Percentiles rank a stretch among this genome's conserved stretches.
phyloP scores from a whole-genome alignment of 2,113 vertebrate genomes.

The Callopanchax toddi region DNA sequence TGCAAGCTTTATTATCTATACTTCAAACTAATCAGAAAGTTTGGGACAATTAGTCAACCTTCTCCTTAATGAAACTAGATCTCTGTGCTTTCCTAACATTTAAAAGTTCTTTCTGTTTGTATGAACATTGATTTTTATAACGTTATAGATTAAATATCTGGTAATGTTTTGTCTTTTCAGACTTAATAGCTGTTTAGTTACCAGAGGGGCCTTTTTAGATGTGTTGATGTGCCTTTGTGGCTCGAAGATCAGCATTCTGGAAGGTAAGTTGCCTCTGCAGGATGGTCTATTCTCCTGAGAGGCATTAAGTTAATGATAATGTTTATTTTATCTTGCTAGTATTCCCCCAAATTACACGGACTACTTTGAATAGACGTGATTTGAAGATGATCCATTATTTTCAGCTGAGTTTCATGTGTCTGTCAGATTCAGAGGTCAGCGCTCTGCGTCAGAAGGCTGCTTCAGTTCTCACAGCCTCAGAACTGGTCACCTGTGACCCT shows the following conservation, averaged over 20 bases:
- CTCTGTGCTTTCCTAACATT: neutral
- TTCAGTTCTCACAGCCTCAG: conserved; percentile 80
- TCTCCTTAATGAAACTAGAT: conserved; percentile 5
- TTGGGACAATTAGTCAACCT: neutral
- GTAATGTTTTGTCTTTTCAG: conserved; percentile 57
- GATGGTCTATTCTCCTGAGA: no score
- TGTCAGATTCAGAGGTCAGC: conserved; percentile 75
- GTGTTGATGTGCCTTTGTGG: conserved; percentile 82
- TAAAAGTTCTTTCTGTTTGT: neutral
- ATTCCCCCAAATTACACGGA: neutral
- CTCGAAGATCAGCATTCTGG: conserved; percentile 38
- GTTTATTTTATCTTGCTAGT: no score
- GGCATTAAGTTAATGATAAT: no score
- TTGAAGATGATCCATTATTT: neutral
- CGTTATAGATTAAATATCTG: no score
- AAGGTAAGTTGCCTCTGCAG: conserved; percentile 58
- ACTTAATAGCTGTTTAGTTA: conserved; percentile 89
- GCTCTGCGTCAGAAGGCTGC: conserved; percentile 80
- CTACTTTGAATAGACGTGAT: neutral
- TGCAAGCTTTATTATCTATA: conserved; percentile 21
- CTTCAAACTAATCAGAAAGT: neutral
- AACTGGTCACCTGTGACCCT: conserved; percentile 71
- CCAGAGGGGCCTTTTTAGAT: conserved; percentile 89
- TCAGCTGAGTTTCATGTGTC: neutral
- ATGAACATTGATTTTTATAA: neutral